A percentile compares a stretch with the other conserved stretches of the same genome.
phyloP scores from a whole-genome alignment of 2,113 vertebrate species.

The Steatornis caripensis region DNA sequence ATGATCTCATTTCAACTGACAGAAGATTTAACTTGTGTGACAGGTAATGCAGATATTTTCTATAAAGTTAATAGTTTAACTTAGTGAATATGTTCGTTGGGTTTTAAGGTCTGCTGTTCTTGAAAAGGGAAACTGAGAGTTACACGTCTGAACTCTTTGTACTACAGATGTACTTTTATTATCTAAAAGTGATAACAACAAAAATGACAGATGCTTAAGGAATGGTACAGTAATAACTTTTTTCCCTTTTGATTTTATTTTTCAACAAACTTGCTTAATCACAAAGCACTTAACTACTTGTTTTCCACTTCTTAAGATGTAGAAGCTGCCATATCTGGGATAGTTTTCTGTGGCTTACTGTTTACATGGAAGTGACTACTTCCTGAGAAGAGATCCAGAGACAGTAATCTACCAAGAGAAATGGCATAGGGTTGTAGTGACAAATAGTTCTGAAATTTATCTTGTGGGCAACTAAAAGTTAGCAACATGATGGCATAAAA shows the following conservation, averaged over 20 bases:
- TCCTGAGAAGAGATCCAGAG: not conserved
- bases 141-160: not conserved
- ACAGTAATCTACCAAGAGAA: not conserved
- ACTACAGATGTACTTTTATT: not conserved
- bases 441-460: not conserved
- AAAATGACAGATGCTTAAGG: not conserved
- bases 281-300: not conserved
- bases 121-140: not conserved
- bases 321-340: not conserved
- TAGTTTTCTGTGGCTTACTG: not conserved
- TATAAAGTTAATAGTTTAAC: not conserved
- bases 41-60: constrained; percentile 68
- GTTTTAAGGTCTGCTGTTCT: not conserved
- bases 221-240: not conserved
- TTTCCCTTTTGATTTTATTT: not conserved
- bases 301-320: not conserved
- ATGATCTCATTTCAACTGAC: constrained; percentile 87
- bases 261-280: not conserved
- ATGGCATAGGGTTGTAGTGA: not conserved
- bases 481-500: not conserved
- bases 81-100: not conserved
- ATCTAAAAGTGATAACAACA: not conserved
- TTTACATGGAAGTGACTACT: not conserved
- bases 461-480: not conserved
- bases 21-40: constrained; percentile 85